Base-by-base conservation (phyloP, 2,113 vertebrate genomes). In the Mandrillus leucophaeus region DNA sequence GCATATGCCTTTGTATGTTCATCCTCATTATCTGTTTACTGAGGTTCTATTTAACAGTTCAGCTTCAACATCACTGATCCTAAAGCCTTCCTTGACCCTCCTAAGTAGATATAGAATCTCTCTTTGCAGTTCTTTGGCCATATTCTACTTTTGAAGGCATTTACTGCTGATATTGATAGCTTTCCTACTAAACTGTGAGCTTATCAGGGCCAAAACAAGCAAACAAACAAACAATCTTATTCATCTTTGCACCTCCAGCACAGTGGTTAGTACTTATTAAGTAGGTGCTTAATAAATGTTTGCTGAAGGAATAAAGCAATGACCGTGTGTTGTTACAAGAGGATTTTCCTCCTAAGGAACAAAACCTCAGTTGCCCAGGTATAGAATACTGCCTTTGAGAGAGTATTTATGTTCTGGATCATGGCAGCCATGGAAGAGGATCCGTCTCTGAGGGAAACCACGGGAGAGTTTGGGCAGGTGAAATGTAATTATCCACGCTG, bases 401-500 rank as follows among this genome's bases (percentile, higher is more conserved):
- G 82, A 92, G 88, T 90, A 72, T 97, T 97, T 96, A 70, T 88
- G 95, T 90, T 92, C 84, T 79, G 97, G 95, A 96, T 95, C 87
- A 55, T 9, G 7, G 94, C 96, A 72, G 95, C 90, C 61, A 0
- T 43, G 59, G 85, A 94, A 83, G 80, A 97, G 96, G 84, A 88
- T 50, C 64, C 22, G 8, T 87, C 92, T 95, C 96, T 4, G 30
- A 78, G 93, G 97, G 93, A 96, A 95, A 84, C 78, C 76, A 40
- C 25, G 0, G 94, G 79, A 64, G 96, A 70, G 70, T 72, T 50
- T 61, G 87, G 76, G 84, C 97, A 97, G 97, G 96, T 98, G 95
- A 97, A 97, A 97, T 97, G 95, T 94, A 98, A 97, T 98, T 97
- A 98, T 96, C 98, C 95, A 82, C 35, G 35, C 93, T 98, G 97